These are phyloP conservation scores for Atractosteus spatula DNA, from an alignment of 2,113 vertebrate species.

Conservation along the genomic window DNA sequence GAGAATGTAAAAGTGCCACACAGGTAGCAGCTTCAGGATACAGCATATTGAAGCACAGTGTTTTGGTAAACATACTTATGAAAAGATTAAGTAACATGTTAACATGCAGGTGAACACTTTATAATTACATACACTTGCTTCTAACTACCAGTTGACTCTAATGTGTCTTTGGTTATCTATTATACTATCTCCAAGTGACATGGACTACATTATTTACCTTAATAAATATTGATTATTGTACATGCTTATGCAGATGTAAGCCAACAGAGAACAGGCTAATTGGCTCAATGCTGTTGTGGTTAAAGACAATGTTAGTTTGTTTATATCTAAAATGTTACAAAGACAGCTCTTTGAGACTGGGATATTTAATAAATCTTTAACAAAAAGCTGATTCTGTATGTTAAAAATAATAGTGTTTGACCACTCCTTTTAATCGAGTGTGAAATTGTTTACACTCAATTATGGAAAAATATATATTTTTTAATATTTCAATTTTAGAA, in stretches of 20 bases:
- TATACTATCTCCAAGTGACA: not conserved
- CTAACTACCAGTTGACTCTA: too few relatives aligned
- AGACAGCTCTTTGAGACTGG: not conserved
- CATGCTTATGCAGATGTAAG: not conserved
- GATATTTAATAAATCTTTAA: conserved; percentile 3
- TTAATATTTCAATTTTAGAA: too few relatives aligned
- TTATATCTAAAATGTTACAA: too few relatives aligned
- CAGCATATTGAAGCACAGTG: too few relatives aligned
- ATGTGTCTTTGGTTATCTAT: not conserved
- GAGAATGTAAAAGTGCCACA: too few relatives aligned
- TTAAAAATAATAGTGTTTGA: conserved; percentile 6
- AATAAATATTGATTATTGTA: not conserved
- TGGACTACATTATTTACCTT: not conserved
- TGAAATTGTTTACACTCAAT: not conserved
- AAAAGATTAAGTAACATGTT: too few relatives aligned
- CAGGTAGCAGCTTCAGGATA: too few relatives aligned
- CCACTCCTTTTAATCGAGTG: not conserved
- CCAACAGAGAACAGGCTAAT: conserved; percentile 7
- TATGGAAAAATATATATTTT: not conserved
- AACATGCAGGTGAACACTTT: too few relatives aligned
- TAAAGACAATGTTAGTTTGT: not conserved
- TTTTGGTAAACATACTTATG: too few relatives aligned
- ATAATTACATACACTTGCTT: too few relatives aligned
- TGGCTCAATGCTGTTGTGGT: conserved; percentile 11
- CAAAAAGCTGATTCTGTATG: not conserved